Base-by-base conservation (phyloP, 2,113 vertebrate genomes). In the Oreocharis arfaki region DNA sequence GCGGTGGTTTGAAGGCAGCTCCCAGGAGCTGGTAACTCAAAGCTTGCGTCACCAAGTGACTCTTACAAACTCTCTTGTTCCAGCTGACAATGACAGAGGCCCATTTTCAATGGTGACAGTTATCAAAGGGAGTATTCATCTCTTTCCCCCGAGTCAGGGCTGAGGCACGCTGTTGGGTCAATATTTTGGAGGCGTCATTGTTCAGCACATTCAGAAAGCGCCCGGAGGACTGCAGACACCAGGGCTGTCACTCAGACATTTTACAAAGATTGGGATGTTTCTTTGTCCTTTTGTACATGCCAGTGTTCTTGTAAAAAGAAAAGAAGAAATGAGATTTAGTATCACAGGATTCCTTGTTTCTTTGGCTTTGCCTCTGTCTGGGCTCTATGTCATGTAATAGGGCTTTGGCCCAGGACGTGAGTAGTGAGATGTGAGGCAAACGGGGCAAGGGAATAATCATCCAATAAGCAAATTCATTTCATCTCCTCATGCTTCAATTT, bases 401-500 rank as follows among this genome's bases (percentile, higher is more conserved):
- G 93, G 56, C 79, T 94, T 59, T 93, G 93, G 95, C 90, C 92
- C 95, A 95, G 92, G 88, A 95, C 24, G 80, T 86, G 92, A 91
- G 89, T 94, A 96, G 49, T 19, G 77, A 93, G 87, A 96, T 92
- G 85, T 88, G 86, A 96, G 83, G 73, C 35, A 93, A 96, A 92
- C 41, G 59, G 32, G 3, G 78, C 68, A 83, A 90, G 84, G 63
- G 71, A 93, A 96, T 92, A 90, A 95, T 93, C 91, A 91, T 75
- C 90, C 90, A 93, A 94, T 93, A 93, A 94, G 95, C 28, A 95
- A 96, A 96, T 71, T 87, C 91, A 96, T 93, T 96, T 97, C 73
- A 96, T 96, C 95, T 92, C 95, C 90, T 95, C 88, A 95, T 89
- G 95, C 93, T 93, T 95, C 96, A 94, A 52, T 96, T 95, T 90